phyloP scores from a whole-genome alignment of 1,140 invertebrate genomes.

The Pseudomyrmex flavicornis region DNA sequence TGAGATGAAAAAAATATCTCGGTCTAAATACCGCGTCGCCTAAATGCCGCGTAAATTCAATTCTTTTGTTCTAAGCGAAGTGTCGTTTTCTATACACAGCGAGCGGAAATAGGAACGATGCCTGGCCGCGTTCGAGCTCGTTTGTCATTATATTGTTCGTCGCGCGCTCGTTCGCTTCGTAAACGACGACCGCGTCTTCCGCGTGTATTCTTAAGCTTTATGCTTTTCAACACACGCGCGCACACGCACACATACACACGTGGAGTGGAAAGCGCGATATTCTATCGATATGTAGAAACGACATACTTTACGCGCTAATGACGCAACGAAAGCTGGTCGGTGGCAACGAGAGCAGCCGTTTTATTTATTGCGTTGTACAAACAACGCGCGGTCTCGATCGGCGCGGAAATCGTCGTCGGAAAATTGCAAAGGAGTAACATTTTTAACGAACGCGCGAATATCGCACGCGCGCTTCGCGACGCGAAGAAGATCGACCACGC shows the following conservation, averaged over 20 bases:
- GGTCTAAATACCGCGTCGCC: background rate
- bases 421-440: background rate
- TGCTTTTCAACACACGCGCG: constrained; percentile 4
- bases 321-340: too few relatives aligned
- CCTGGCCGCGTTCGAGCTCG: constrained; percentile 35
- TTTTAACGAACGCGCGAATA: background rate
- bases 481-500: constrained; percentile 22
- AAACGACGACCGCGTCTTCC: constrained; percentile 20
- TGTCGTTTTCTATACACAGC: background rate
- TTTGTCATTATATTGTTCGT: constrained; percentile 44
- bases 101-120: constrained; percentile 49
- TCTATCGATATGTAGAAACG: constrained; percentile 6
- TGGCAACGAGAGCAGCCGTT: too few relatives aligned
- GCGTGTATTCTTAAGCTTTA: background rate
- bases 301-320: too few relatives aligned
- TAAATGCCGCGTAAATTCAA: constrained; percentile 7
- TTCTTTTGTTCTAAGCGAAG: background rate
- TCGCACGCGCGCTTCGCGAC: background rate
- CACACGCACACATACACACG: background rate
- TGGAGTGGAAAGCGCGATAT: background rate
- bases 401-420: too few relatives aligned
- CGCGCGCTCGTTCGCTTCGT: constrained; percentile 15
- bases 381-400: background rate
- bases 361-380: too few relatives aligned
- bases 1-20: too few relatives aligned